These are phyloP conservation scores for Cuculus canorus DNA, from an alignment of 2,797 vertebrate species.

Conservation along the genomic window DNA sequence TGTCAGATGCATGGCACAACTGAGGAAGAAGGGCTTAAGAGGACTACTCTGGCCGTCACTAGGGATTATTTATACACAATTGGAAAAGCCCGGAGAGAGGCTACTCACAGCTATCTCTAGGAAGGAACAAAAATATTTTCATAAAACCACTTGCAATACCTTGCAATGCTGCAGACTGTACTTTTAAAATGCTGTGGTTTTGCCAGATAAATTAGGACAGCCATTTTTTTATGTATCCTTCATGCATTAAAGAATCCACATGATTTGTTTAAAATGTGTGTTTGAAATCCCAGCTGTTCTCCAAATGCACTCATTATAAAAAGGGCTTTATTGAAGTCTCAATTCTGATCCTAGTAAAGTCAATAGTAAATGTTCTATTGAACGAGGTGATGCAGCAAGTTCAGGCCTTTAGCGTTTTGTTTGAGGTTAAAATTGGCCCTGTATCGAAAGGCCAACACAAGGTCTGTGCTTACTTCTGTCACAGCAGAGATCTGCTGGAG, in stretches of 20 bases:
- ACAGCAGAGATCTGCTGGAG: background rate
- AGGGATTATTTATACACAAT: slow-evolving; percentile 51
- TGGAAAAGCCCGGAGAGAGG: slow-evolving; percentile 22
- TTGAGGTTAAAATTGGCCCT: slow-evolving; percentile 44
- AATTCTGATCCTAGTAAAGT: background rate
- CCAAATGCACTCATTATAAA: background rate
- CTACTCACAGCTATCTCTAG: slow-evolving; percentile 12
- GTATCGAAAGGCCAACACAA: background rate
- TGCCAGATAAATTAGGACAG: slow-evolving; percentile 46
- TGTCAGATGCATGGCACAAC: background rate
- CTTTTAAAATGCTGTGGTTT: slow-evolving; percentile 48
- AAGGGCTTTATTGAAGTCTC: background rate
- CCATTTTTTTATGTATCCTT: slow-evolving; percentile 13
- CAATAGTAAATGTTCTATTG: slow-evolving; percentile 28
- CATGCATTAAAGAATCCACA: background rate
- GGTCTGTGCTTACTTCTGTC: background rate
- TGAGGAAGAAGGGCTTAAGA: slow-evolving; percentile 32
- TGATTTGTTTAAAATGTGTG: background rate
- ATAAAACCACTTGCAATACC: slow-evolving; percentile 9
- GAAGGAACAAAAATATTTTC: slow-evolving; percentile 36
- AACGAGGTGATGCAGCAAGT: slow-evolving; percentile 25
- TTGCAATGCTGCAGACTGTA: slow-evolving; percentile 38
- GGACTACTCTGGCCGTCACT: background rate
- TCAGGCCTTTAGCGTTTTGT: slow-evolving; percentile 39
- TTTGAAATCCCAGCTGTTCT: background rate